These are phyloP conservation scores for Drosophila miranda DNA, from an alignment of 1,140 invertebrate genomes.

Conservation along the genomic window DNA sequence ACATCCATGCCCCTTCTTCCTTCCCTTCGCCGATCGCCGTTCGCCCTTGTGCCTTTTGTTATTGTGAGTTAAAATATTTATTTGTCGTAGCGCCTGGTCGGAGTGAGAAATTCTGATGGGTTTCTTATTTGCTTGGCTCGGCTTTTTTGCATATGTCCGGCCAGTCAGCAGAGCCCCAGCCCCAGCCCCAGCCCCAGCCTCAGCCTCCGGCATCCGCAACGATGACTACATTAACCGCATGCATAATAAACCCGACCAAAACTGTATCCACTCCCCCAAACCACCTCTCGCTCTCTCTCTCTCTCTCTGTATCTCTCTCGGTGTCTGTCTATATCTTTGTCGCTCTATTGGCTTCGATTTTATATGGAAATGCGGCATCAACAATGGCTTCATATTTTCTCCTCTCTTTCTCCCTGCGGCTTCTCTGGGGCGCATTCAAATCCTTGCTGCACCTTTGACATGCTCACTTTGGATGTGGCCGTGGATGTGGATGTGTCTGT, in stretches of 20 bases:
- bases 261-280: neutral
- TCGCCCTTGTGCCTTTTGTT: slow-evolving; percentile 62
- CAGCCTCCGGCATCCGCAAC: slow-evolving; percentile 23
- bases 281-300: too few relatives aligned
- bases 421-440: slow-evolving; percentile 65
- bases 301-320: neutral
- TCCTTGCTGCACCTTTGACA: slow-evolving; percentile 80
- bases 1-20: neutral
- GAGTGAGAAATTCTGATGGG: slow-evolving; percentile 81
- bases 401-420: slow-evolving; percentile 28
- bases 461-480: slow-evolving; percentile 61
- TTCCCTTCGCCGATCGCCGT: slow-evolving; percentile 1
- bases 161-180: slow-evolving; percentile 9
- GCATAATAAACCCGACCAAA: slow-evolving; percentile 62
- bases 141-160: slow-evolving; percentile 70
- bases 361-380: slow-evolving; percentile 75
- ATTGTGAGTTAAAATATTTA: slow-evolving; percentile 81
- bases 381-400: slow-evolving; percentile 79
- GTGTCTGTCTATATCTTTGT: slow-evolving; percentile 23
- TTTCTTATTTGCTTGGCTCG: slow-evolving; percentile 76
- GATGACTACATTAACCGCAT: slow-evolving; percentile 78
- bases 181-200: slow-evolving; percentile 1
- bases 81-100: slow-evolving; percentile 77
- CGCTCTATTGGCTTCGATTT: slow-evolving; percentile 64
- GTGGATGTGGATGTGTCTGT: slow-evolving; percentile 31